These are phyloP conservation scores for Physella acuta DNA, from an alignment of 1,140 invertebrate species.

Conservation along the genomic window DNA sequence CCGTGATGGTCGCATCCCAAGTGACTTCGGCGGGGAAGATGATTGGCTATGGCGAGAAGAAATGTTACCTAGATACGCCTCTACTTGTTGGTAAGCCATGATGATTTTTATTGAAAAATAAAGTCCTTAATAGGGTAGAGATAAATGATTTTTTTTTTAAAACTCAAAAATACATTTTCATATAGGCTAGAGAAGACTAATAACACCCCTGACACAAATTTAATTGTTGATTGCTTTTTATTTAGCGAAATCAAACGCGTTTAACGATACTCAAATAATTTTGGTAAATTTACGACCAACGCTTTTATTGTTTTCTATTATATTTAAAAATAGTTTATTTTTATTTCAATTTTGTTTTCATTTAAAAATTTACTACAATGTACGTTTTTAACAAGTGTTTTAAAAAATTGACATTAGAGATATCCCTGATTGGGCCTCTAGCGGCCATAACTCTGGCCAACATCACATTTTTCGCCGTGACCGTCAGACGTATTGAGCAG, in stretches of 20 bases:
- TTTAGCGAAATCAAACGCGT: background rate
- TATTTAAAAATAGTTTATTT: background rate
- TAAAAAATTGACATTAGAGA: background rate
- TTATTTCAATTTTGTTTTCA: background rate
- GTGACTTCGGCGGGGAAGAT: background rate
- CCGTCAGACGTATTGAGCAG: background rate
- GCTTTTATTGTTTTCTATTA: background rate
- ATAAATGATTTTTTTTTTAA: no score
- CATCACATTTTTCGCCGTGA: background rate
- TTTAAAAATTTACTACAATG: no score
- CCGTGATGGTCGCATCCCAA: background rate
- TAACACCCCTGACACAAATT: no score
- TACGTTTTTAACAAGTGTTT: no score
- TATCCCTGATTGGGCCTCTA: background rate
- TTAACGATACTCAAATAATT: background rate
- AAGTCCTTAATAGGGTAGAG: no score
- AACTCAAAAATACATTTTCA: no score
- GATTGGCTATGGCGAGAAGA: background rate
- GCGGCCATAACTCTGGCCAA: background rate
- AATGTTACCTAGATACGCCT: background rate
- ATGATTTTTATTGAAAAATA: no score
- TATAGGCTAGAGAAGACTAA: no score
- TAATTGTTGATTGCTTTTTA: background rate
- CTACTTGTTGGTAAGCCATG: background rate
- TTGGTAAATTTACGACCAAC: background rate